phyloP scores from a whole-genome alignment of 2,797 vertebrate genomes.

The Heliangelus exortis region DNA sequence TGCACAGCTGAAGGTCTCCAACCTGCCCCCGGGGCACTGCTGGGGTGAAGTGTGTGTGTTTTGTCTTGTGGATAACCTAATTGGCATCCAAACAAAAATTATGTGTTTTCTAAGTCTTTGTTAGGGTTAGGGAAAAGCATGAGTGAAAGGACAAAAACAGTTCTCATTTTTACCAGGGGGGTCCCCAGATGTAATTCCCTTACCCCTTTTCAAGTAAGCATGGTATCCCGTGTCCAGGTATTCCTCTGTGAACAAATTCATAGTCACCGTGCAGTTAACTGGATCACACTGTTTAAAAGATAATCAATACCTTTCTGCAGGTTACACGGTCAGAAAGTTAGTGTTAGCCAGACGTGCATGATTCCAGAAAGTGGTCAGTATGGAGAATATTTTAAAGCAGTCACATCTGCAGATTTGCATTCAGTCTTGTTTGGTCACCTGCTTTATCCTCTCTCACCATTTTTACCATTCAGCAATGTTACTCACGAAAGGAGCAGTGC shows the following conservation, averaged over 20 bases:
- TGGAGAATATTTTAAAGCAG: neutral
- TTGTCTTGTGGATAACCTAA: neutral
- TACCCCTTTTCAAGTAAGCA: neutral
- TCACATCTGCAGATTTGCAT: neutral
- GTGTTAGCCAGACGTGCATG: neutral
- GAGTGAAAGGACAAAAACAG: neutral
- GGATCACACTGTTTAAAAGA: neutral
- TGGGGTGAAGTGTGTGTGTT: neutral
- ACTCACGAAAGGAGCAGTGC: neutral
- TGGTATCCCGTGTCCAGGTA: neutral
- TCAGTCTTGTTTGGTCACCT: neutral
- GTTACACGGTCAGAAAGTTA: neutral
- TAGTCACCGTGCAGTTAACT: neutral
- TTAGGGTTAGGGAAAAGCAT: neutral
- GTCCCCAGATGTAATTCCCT: neutral
- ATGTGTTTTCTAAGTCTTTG: neutral
- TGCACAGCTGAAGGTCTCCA: constrained; percentile 33
- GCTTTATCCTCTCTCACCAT: neutral
- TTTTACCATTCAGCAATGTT: neutral
- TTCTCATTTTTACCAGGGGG: constrained; percentile 10
- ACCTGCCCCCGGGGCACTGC: constrained; percentile 20
- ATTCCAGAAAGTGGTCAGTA: neutral
- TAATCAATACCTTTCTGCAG: neutral
- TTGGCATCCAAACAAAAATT: constrained; percentile 10
- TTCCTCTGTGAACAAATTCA: neutral